Base-by-base conservation (phyloP, 2,113 vertebrate genomes). In the Bufo bufo region DNA sequence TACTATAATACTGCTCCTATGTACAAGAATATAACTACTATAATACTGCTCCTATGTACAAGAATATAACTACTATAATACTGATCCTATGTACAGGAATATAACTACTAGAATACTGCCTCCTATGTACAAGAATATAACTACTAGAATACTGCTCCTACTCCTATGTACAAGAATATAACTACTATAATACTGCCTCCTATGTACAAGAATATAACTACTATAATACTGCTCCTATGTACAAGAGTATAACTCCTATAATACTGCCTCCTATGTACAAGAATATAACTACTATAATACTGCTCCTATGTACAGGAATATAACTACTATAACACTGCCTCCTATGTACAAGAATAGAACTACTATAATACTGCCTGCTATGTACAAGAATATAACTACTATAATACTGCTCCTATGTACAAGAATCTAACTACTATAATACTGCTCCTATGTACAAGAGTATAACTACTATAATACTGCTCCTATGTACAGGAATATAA, bases 41-140 rank as follows among this genome's bases (percentile, higher is more conserved):
- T 45, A 72, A 72, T 72, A 45, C 43, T 72, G 33, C 69, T 12
- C 66, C 23, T 71, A 43, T 71, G 10, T 71, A 71, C 66, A 71
- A 43, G 23, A 71, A 71, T 43, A 71, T 71, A 71, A 33, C 23
- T 43, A 14, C 66, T 71, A 71, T 43, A 71, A 71, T 71, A 71
- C 66, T 71, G 66, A 23, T 12, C 66, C 66, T 71, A 71, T 71
- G 3, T 71, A 71, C 65, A 71, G 13, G 23, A 71, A 71, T 71
- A 71, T 58, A 71, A 71, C 66, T 71, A 43, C 65, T 66, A 71
- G 43, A 71, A 71, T 71, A 71, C 66, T 71, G 66, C 66, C 66
- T 43, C 66, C 23, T 71, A 71, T 71, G 10, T 71, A 71, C 66
- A 71, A 43, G 66, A 71, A 71, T 71, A 71, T 13, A 33, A 71